phyloP scores from a whole-genome alignment of 2,113 vertebrate species.

The Gallinago undulata region DNA sequence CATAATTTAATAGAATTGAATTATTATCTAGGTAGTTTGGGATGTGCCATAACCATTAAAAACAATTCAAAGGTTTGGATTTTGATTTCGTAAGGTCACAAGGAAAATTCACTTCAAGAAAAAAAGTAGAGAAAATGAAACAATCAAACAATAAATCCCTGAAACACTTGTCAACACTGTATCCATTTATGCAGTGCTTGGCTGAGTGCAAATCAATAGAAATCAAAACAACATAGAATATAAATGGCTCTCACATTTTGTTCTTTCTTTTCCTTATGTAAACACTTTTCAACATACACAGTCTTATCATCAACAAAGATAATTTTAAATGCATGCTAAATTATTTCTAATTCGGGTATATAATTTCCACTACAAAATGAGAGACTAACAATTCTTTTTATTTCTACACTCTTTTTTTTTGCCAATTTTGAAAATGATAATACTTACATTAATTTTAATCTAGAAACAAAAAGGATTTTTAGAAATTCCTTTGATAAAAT shows the following conservation, averaged over 20 bases:
- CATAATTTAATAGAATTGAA: background rate
- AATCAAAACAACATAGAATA: background rate
- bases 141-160: background rate
- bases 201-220: background rate
- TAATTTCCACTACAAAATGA: background rate
- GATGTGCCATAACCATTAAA: background rate
- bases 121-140: background rate
- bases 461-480: background rate
- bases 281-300: background rate
- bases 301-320: background rate
- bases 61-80: background rate
- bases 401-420: background rate
- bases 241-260: background rate
- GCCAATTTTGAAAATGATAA: background rate
- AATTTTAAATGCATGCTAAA: background rate
- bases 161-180: background rate
- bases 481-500: background rate
- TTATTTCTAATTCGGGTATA: background rate
- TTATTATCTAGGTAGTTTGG: background rate
- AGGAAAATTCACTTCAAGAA: background rate
- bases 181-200: background rate
- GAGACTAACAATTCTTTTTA: background rate
- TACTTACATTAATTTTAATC: background rate
- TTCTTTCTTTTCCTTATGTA: background rate
- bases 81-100: background rate